phyloP scores from a whole-genome alignment of 1,140 invertebrate species.

The Sinella curviseta region DNA sequence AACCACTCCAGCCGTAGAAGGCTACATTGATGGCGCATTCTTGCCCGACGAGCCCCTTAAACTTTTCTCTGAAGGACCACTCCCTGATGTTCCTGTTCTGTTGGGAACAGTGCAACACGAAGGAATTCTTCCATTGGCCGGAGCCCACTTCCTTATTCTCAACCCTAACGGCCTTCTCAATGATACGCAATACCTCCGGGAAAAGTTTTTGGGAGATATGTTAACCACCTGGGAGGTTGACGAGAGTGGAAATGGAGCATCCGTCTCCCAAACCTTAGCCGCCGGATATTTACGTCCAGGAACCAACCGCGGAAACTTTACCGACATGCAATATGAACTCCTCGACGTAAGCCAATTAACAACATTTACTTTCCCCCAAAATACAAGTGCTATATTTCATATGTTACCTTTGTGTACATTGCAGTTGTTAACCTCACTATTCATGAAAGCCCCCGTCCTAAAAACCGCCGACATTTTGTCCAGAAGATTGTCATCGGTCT shows the following conservation, averaged over 20 bases:
- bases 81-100: constrained; percentile 12
- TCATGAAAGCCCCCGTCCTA: constrained; percentile 41
- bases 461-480: constrained; percentile 40
- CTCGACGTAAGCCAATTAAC: background rate
- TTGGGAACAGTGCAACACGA: constrained; percentile 20
- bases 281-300: background rate
- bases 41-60: constrained; percentile 12
- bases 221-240: background rate
- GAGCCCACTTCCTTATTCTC: background rate
- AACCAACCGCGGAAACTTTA: background rate
- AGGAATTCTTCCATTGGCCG: constrained; percentile 10
- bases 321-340: background rate
- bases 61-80: background rate
- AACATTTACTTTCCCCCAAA: background rate
- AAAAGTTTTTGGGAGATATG: background rate
- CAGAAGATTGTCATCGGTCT: constrained; percentile 14
- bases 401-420: background rate
- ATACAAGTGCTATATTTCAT: background rate
- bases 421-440: constrained; percentile 38
- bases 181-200: background rate
- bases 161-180: background rate
- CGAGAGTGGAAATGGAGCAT: constrained; percentile 6
- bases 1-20: background rate
- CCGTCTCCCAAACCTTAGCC: background rate
- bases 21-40: constrained; percentile 4